Evolutionary conservation across 2,797 vertebrate genomes (phyloP).

Genomic region (Sciurus vulgaris): DNA sequence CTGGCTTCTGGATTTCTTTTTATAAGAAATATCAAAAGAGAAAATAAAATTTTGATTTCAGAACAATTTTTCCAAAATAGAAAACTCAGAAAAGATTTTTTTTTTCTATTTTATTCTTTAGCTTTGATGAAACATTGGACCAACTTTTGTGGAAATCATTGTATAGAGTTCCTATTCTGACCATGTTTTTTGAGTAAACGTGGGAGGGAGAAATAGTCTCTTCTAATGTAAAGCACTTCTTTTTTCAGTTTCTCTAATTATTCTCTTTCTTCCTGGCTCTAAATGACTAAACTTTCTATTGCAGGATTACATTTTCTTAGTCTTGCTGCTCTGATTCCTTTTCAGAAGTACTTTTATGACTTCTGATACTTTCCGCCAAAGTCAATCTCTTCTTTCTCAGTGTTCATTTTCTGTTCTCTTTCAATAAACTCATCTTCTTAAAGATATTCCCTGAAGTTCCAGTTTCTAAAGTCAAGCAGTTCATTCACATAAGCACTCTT

Average conservation of each 20-base stretch:
- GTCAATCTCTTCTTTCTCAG: background rate
- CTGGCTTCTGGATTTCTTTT: no score
- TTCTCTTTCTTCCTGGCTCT: background rate
- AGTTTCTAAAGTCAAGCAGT: slow-evolving; percentile 30
- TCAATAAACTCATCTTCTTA: background rate
- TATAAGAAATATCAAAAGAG: background rate
- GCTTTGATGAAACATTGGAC: background rate
- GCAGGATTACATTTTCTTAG: background rate
- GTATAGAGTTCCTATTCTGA: background rate
- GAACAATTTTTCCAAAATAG: background rate
- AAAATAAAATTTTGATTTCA: background rate
- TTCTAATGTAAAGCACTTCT: background rate
- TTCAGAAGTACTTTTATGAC: background rate
- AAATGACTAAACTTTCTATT: background rate
- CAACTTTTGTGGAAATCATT: background rate
- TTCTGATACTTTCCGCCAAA: background rate
- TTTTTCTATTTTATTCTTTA: slow-evolving; percentile 8
- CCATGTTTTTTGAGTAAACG: background rate
- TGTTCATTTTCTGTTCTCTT: background rate
- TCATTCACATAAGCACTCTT: background rate
- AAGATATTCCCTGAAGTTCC: background rate
- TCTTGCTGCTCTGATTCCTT: background rate
- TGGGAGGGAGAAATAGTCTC: background rate
- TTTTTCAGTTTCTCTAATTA: background rate
- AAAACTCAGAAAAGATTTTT: background rate